Percentiles rank a stretch among this genome's conserved stretches.
Conservation (phyloP, 2,888 invertebrate genomes). For the Athetis lepigone region DNA sequence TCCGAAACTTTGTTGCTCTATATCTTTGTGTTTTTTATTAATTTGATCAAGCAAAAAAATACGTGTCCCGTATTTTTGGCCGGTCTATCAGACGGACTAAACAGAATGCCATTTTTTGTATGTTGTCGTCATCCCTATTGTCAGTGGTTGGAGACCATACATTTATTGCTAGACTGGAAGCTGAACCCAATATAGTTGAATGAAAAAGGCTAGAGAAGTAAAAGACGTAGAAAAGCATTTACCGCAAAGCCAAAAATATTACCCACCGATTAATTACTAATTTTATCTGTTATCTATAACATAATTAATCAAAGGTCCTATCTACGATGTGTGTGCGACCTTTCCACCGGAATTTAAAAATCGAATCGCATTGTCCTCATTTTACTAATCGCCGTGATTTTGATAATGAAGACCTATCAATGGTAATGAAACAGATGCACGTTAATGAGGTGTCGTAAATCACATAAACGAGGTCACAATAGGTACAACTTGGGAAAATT, state of each 20-base stretch:
- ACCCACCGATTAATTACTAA: slow-evolving; percentile 3
- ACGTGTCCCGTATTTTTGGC: no score
- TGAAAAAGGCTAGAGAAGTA: background rate
- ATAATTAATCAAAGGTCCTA: slow-evolving; percentile 26
- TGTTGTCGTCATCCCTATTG: no score
- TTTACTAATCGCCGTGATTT: slow-evolving; percentile 60
- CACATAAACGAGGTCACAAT: slow-evolving; percentile 53
- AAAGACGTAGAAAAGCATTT: background rate
- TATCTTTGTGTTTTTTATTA: no score
- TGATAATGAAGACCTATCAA: slow-evolving; percentile 61
- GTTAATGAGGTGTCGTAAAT: slow-evolving; percentile 64
- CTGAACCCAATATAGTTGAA: background rate
- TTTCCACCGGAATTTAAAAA: slow-evolving; percentile 33
- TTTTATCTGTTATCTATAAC: background rate
- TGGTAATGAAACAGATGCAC: slow-evolving; percentile 64
- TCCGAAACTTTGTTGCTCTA: no score
- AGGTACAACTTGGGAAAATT: slow-evolving; percentile 50
- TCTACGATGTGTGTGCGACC: slow-evolving; percentile 16
- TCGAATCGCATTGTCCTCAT: slow-evolving; percentile 40
- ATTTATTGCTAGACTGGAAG: background rate
- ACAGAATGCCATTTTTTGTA: no score
- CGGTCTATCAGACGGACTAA: no score
- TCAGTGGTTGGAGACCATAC: background rate
- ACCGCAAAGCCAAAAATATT: no score
- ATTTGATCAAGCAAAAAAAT: no score